Percentiles rank a stretch among this genome's conserved stretches.
These are phyloP conservation scores for Labrus mixtus DNA, from an alignment of 2,113 vertebrate genomes.

Conservation along the genomic window DNA sequence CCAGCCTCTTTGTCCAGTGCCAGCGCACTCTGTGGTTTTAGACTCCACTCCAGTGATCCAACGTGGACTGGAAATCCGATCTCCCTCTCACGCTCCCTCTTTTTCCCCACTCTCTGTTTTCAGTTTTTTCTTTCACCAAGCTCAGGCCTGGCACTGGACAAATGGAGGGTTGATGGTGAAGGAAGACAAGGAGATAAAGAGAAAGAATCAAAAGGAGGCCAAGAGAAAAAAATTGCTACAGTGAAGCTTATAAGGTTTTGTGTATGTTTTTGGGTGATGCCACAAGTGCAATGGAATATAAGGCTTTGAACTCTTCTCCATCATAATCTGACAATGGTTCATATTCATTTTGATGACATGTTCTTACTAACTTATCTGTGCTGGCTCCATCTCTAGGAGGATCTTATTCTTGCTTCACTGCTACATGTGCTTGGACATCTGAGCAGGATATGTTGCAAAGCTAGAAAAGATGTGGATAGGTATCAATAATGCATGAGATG, in stretches of 20 bases:
- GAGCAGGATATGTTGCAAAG: not conserved
- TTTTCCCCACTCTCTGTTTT: conserved; percentile 24
- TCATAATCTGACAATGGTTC: conserved; percentile 32
- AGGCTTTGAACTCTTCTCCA: not conserved
- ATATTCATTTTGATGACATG: conserved; percentile 41
- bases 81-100: conserved; percentile 29
- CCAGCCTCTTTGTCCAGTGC: conserved; percentile 84
- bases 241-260: conserved; percentile 7
- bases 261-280: conserved; percentile 8
- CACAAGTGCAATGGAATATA: conserved; percentile 12
- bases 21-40: conserved; percentile 84
- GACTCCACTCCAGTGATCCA: conserved; percentile 81
- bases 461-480: not conserved
- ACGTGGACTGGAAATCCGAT: conserved; percentile 83
- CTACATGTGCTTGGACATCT: not conserved
- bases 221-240: not conserved
- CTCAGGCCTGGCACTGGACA: conserved; percentile 57
- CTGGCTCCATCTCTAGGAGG: not conserved
- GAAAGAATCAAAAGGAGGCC: conserved; percentile 1
- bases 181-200: conserved; percentile 2
- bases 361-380: conserved; percentile 41
- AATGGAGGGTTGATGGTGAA: conserved; percentile 44
- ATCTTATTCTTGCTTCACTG: not conserved
- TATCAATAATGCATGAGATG: conserved; percentile 8
- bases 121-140: conserved; percentile 54